phyloP scores from a whole-genome alignment of 2,113 vertebrate genomes.

The Eptesicus fuscus region DNA sequence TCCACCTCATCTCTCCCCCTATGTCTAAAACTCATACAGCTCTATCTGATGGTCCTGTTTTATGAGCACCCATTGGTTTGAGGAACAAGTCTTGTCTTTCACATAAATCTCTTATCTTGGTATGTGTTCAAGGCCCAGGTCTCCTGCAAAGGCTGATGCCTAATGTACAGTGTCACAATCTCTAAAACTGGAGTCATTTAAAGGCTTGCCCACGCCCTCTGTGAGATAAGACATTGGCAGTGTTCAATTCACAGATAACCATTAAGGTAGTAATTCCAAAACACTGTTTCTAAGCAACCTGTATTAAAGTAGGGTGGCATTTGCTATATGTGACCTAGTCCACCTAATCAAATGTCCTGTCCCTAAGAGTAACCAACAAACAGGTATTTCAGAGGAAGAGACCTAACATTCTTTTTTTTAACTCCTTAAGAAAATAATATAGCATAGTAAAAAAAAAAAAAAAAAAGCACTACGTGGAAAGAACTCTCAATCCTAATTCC shows the following conservation, averaged over 20 bases:
- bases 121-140: conserved; percentile 39
- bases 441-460: conserved; percentile 13
- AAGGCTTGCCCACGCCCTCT: conserved; percentile 60
- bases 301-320: conserved; percentile 4
- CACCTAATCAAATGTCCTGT: background rate
- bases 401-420: background rate
- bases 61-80: conserved; percentile 32
- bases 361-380: background rate
- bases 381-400: background rate
- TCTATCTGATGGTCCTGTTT: conserved; percentile 31
- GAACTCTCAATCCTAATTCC: background rate
- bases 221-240: conserved; percentile 75
- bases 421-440: background rate
- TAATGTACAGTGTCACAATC: background rate
- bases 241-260: conserved; percentile 15
- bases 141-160: conserved; percentile 10
- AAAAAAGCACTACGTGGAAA: background rate
- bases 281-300: conserved; percentile 53
- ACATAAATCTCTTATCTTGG: conserved; percentile 63
- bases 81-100: conserved; percentile 54
- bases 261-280: conserved; percentile 44
- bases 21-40: background rate
- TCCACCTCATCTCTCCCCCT: background rate
- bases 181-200: conserved; percentile 47
- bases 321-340: background rate